phyloP scores from a whole-genome alignment of 2,113 vertebrate genomes.

The Pavo muticus region DNA sequence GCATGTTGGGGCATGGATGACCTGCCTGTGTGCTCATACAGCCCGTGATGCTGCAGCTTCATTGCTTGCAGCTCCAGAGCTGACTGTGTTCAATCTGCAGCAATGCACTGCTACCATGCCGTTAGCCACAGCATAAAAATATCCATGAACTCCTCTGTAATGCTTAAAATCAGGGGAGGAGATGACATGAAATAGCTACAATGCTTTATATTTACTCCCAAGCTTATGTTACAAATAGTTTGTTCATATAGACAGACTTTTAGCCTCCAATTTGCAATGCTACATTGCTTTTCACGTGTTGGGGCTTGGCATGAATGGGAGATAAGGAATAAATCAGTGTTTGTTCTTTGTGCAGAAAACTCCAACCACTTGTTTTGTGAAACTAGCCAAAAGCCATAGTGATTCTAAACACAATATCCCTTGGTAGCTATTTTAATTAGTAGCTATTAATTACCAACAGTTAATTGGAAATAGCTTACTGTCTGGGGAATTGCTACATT shows the following conservation, averaged over 20 bases:
- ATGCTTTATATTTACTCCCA: not conserved
- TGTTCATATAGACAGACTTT: accelerated
- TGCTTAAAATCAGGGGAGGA: not conserved
- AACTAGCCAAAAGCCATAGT: not conserved
- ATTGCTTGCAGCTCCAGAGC: not conserved
- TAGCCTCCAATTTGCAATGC: not conserved
- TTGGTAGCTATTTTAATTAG: not conserved
- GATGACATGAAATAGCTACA: not conserved
- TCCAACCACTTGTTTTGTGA: slow-evolving; percentile 15
- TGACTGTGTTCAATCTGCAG: not conserved
- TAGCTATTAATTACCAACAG: slow-evolving; percentile 19
- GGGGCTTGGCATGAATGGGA: not conserved
- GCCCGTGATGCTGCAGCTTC: not conserved
- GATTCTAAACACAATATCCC: not conserved
- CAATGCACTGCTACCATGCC: accelerated
- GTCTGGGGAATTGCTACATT: not conserved
- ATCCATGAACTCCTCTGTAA: not conserved
- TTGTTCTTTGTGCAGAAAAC: not conserved
- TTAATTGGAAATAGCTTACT: slow-evolving; percentile 32
- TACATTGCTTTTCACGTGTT: not conserved
- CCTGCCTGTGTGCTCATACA: accelerated
- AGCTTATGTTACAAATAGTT: not conserved
- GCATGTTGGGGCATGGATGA: accelerated
- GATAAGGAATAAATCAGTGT: not conserved
- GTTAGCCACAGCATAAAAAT: not conserved